phyloP scores from a whole-genome alignment of 1,140 invertebrate genomes.

The Yoshiicerus persimilis region DNA sequence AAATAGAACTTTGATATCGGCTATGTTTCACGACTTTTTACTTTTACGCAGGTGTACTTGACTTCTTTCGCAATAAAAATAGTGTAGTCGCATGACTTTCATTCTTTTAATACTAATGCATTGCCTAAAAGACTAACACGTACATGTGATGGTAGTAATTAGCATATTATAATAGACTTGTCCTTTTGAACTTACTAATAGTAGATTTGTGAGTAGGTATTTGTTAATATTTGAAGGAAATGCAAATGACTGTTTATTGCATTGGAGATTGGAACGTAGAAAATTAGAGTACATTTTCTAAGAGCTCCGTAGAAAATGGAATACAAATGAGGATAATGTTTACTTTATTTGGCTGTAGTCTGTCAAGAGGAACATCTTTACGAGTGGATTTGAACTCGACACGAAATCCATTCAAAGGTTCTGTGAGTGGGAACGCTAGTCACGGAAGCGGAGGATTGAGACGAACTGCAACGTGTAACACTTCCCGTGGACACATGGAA shows the following conservation, averaged over 20 bases:
- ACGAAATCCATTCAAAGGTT: background rate
- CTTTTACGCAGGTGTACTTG: too few relatives aligned
- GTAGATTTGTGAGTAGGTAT: background rate
- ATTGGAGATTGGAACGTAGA: background rate
- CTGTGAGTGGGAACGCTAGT: background rate
- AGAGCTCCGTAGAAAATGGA: background rate
- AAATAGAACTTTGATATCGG: too few relatives aligned
- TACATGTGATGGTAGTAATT: too few relatives aligned
- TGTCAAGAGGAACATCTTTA: slow-evolving; percentile 20
- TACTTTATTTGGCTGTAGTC: background rate
- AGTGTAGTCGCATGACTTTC: too few relatives aligned
- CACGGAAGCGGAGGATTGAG: background rate
- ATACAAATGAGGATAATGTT: background rate
- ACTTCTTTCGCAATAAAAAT: too few relatives aligned
- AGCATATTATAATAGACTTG: too few relatives aligned
- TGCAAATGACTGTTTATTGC: background rate
- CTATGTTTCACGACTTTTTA: too few relatives aligned
- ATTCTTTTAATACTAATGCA: too few relatives aligned
- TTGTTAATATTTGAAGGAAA: background rate
- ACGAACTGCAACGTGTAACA: background rate
- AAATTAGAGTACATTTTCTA: background rate
- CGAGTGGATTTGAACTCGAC: background rate
- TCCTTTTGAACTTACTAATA: too few relatives aligned
- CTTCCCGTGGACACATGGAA: background rate
- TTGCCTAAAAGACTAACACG: too few relatives aligned